Conservation (phyloP, 2,797 vertebrate genomes). For the Hoplostethus mediterraneus region DNA sequence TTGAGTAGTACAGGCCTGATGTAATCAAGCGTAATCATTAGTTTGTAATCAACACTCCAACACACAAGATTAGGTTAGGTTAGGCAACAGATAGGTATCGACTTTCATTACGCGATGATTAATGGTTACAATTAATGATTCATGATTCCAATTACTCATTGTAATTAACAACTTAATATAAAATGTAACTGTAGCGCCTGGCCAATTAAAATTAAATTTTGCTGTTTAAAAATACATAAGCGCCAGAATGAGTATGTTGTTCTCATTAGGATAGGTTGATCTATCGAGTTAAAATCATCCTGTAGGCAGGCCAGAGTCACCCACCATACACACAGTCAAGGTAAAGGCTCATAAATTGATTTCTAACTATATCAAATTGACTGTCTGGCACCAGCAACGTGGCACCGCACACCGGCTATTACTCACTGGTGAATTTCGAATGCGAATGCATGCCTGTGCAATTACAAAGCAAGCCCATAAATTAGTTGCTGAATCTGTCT, state of each 20-base stretch:
- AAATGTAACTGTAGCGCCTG: slow-evolving; percentile 33
- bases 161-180: slow-evolving; percentile 61
- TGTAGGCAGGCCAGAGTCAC: slow-evolving; percentile 31
- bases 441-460: slow-evolving; percentile 57
- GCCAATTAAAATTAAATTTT: slow-evolving; percentile 52
- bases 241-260: slow-evolving; percentile 46
- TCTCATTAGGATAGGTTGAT: slow-evolving; percentile 53
- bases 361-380: slow-evolving; percentile 70
- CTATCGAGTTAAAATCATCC: slow-evolving; percentile 38
- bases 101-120: slow-evolving; percentile 55
- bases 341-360: slow-evolving; percentile 69
- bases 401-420: slow-evolving; percentile 53
- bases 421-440: slow-evolving; percentile 63
- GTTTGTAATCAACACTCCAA: slow-evolving; percentile 21
- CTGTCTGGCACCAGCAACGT: slow-evolving; percentile 48
- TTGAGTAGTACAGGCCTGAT: slow-evolving; percentile 16
- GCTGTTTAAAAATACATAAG: slow-evolving; percentile 56
- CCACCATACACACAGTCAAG: slow-evolving; percentile 42
- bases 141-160: slow-evolving; percentile 57
- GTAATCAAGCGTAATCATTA: slow-evolving; percentile 14
- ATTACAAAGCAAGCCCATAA: slow-evolving; percentile 75
- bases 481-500: slow-evolving; percentile 70
- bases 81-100: slow-evolving; percentile 38
- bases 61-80: slow-evolving; percentile 24
- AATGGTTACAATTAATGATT: slow-evolving; percentile 56